These are phyloP conservation scores for Cheilosia vulpina DNA, from an alignment of 2,888 invertebrate genomes.

Conservation along the genomic window DNA sequence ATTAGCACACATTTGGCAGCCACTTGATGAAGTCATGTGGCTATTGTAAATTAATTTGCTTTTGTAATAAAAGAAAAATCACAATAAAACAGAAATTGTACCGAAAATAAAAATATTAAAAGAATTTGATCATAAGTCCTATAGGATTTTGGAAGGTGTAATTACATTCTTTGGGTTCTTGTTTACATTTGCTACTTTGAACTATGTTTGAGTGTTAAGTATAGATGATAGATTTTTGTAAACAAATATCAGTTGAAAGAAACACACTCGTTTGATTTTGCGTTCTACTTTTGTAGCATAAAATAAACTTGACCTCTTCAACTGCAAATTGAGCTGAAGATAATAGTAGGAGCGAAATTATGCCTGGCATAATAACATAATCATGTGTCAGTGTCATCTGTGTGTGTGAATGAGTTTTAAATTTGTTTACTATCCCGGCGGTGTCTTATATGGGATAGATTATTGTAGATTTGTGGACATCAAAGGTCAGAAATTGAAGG, in stretches of 20 bases:
- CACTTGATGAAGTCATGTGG: background rate
- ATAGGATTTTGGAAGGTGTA: background rate
- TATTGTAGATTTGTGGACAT: too few relatives aligned
- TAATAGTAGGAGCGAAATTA: slow-evolving; percentile 1
- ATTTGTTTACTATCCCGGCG: background rate
- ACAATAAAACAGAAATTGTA: background rate
- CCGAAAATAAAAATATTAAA: background rate
- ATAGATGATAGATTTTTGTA: background rate
- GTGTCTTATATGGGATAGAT: too few relatives aligned
- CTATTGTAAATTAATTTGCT: background rate
- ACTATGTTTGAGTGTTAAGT: background rate
- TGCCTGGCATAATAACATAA: background rate
- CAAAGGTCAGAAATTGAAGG: too few relatives aligned
- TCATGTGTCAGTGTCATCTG: background rate
- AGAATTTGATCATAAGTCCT: slow-evolving; percentile 27
- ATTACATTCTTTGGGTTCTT: background rate
- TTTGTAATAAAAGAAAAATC: background rate
- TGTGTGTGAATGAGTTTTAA: background rate
- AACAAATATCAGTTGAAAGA: background rate
- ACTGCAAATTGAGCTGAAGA: slow-evolving; percentile 7
- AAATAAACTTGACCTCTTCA: slow-evolving; percentile 13
- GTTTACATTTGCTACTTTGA: slow-evolving; percentile 1
- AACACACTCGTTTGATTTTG: slow-evolving; percentile 1
- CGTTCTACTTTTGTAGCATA: background rate
- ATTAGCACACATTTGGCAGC: background rate